These are phyloP conservation scores for Phalacrocorax brasilianus DNA, from an alignment of 2,113 vertebrate genomes.

Conservation along the genomic window DNA sequence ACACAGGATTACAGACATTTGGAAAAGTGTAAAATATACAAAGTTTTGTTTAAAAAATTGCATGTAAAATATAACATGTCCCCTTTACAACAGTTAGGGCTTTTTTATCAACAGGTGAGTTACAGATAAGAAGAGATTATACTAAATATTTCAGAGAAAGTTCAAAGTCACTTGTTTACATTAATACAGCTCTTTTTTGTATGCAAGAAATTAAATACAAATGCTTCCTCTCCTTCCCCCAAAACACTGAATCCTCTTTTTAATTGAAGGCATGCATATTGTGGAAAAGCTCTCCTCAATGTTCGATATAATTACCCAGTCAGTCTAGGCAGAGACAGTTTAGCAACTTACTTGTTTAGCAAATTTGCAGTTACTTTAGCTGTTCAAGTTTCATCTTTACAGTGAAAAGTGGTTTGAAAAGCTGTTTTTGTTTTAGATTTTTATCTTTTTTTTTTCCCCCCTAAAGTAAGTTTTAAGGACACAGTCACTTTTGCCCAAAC, in stretches of 20 bases:
- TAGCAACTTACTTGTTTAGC: not conserved
- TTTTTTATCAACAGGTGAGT: not conserved
- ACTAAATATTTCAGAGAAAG: not conserved
- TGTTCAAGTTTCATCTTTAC: not conserved
- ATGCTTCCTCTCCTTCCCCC: not conserved
- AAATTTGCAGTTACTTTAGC: slow-evolving; percentile 5
- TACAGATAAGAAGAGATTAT: not conserved
- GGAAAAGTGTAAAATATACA: not conserved
- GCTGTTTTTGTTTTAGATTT: not conserved
- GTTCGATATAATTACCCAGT: not conserved
- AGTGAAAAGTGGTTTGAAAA: not conserved
- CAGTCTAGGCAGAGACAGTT: not conserved
- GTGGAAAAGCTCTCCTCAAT: not conserved
- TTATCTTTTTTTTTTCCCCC: not conserved
- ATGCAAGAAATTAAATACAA: not conserved
- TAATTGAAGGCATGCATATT: not conserved
- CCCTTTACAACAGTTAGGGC: not conserved
- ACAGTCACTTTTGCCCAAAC: not conserved
- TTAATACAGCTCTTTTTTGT: not conserved
- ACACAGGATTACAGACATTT: not conserved
- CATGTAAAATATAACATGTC: not conserved
- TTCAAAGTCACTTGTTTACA: not conserved
- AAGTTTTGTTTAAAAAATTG: not conserved
- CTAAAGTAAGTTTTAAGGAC: not conserved
- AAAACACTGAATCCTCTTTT: not conserved